Percentiles rank a stretch among this genome's conserved stretches.
phyloP scores from a whole-genome alignment of 2,888 invertebrate genomes.

The Himalopsyche japonica region DNA sequence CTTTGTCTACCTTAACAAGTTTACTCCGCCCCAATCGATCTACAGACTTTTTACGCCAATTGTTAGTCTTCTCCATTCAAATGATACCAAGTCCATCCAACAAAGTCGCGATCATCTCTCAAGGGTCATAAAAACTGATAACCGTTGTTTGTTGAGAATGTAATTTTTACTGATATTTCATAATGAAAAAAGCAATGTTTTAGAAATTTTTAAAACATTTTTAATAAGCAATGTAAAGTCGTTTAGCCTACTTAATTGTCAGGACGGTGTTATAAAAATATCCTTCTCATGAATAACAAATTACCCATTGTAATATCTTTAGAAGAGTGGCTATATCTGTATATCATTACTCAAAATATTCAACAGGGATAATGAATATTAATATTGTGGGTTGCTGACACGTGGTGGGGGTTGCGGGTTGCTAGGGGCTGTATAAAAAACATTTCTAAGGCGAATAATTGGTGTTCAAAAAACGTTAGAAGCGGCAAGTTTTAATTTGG shows the following conservation, averaged over 20 bases:
- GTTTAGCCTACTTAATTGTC: background rate
- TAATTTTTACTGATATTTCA: too few relatives aligned
- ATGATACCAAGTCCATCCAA: too few relatives aligned
- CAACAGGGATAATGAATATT: background rate
- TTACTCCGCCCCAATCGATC: too few relatives aligned
- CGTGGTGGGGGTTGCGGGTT: background rate
- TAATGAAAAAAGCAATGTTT: too few relatives aligned
- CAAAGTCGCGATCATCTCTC: too few relatives aligned
- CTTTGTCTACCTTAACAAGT: too few relatives aligned
- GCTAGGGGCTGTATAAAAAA: background rate
- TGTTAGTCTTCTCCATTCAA: too few relatives aligned
- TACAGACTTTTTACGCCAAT: too few relatives aligned
- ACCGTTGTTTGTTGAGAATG: too few relatives aligned
- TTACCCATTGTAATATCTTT: background rate
- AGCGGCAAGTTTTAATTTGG: background rate
- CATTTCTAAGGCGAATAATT: background rate
- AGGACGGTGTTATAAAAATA: background rate
- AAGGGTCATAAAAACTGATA: too few relatives aligned
- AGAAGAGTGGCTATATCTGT: background rate
- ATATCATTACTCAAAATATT: background rate
- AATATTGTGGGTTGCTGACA: background rate
- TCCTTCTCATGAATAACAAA: background rate
- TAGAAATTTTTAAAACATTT: too few relatives aligned
- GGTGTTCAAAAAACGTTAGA: background rate
- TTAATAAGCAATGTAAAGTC: too few relatives aligned